Conservation (phyloP, 2,113 vertebrate species). For the Thalassoma bifasciatum region DNA sequence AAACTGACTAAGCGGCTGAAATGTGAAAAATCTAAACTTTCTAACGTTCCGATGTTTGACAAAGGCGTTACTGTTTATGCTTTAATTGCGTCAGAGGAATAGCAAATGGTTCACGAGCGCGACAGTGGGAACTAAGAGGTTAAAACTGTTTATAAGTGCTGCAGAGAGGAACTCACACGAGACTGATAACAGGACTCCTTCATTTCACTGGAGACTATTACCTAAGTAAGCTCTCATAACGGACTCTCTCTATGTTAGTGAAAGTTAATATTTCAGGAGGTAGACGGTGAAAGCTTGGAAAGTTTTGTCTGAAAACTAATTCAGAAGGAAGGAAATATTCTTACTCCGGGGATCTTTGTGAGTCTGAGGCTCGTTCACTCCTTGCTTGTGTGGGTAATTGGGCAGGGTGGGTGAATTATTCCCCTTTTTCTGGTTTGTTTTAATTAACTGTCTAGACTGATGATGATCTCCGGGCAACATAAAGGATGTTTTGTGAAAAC, state of each 20-base stretch:
- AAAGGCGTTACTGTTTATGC: no score
- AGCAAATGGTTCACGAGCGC: no score
- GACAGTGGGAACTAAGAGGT: no score
- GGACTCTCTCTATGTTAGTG: slow-evolving; percentile 1
- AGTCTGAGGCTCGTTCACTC: background rate
- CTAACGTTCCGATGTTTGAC: no score
- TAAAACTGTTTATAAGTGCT: slow-evolving; percentile 55
- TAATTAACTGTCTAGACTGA: background rate
- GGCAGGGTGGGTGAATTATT: background rate
- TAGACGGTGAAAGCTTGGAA: slow-evolving; percentile 10
- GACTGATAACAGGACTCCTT: slow-evolving; percentile 46
- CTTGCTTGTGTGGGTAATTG: background rate
- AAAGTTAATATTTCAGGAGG: background rate
- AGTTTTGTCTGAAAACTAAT: background rate
- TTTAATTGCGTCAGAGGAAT: no score
- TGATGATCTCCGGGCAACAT: slow-evolving; percentile 5
- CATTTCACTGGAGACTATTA: slow-evolving; percentile 39
- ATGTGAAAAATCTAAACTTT: no score
- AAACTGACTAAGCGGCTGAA: no score
- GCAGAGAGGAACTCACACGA: slow-evolving; percentile 42
- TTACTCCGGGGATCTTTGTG: background rate
- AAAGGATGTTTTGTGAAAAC: background rate
- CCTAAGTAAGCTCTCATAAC: slow-evolving; percentile 6
- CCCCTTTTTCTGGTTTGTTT: background rate
- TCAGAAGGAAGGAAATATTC: background rate